A percentile compares a stretch with the other conserved stretches of the same genome.
Evolutionary conservation across 1,140 invertebrate species (phyloP).

Genomic region (Neodiprion fabricii): DNA sequence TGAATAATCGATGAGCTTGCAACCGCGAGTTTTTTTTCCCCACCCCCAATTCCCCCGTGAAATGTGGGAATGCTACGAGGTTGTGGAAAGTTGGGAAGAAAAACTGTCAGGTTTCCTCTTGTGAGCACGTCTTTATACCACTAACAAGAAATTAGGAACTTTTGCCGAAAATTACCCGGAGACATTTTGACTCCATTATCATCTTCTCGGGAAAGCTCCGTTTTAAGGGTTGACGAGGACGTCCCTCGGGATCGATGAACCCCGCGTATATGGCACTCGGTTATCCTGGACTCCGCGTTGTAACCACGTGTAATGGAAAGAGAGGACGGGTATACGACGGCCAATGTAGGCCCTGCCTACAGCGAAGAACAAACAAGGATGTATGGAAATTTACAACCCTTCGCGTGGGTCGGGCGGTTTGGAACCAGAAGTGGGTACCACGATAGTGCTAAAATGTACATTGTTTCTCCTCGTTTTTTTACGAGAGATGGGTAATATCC

Average conservation of each 20-base stretch:
- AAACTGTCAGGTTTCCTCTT: neutral
- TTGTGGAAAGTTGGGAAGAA: neutral
- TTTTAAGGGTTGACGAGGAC: neutral
- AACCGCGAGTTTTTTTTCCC: no score
- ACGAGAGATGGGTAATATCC: no score
- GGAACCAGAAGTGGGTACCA: no score
- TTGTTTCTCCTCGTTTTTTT: constrained; percentile 19
- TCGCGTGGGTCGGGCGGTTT: no score
- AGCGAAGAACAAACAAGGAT: no score
- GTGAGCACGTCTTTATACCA: no score
- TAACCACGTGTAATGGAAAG: neutral
- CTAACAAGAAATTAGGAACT: no score
- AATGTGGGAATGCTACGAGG: neutral
- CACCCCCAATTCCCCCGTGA: neutral
- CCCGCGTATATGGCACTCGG: neutral
- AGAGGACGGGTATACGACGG: neutral
- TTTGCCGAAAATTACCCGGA: neutral
- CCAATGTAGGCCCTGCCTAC: no score
- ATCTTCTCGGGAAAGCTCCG: neutral
- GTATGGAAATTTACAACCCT: no score
- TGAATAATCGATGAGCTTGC: no score
- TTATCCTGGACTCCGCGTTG: neutral
- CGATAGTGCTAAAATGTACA: no score
- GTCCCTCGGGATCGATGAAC: neutral
- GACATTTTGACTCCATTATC: neutral